Percentiles rank a stretch among this genome's conserved stretches.
These are phyloP conservation scores for Scaptomyza caliginosa DNA, from an alignment of 2,888 invertebrate genomes.

Conservation along the genomic window DNA sequence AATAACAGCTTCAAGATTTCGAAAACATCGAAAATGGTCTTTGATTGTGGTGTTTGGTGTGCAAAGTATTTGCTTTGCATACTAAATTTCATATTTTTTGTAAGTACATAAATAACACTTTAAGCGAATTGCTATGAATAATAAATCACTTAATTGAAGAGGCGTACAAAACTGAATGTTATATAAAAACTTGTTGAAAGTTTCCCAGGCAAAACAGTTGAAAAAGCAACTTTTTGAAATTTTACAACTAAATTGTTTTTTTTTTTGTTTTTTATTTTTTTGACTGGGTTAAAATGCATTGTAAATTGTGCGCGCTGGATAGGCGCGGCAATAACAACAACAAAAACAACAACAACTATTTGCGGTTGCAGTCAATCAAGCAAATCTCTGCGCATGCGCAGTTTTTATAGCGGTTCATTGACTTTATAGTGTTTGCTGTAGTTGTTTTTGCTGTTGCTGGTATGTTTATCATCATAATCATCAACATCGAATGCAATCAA, in stretches of 20 bases:
- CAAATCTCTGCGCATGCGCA: constrained; percentile 77
- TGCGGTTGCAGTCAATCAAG: constrained; percentile 70
- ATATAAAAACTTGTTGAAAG: not conserved
- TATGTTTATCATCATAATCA: constrained; percentile 46
- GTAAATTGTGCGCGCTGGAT: constrained; percentile 30
- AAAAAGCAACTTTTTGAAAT: too few relatives aligned
- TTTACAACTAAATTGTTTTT: too few relatives aligned
- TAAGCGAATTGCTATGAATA: not conserved
- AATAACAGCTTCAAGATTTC: constrained; percentile 74
- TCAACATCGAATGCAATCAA: constrained; percentile 69
- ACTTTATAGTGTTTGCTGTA: constrained; percentile 30
- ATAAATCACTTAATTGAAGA: not conserved
- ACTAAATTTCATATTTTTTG: constrained; percentile 90
- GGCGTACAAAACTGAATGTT: not conserved
- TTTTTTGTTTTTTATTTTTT: constrained; percentile 6
- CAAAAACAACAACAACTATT: not conserved
- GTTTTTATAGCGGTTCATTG: constrained; percentile 67
- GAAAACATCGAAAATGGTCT: constrained; percentile 83
- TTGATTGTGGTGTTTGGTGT: constrained; percentile 87
- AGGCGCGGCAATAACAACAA: constrained; percentile 35
- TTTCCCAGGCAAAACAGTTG: constrained; percentile 1
- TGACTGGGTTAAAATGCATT: constrained; percentile 41
- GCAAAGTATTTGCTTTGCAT: constrained; percentile 89
- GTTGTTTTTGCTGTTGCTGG: constrained; percentile 17
- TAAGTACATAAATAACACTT: constrained; percentile 85